A percentile compares a stretch with the other conserved stretches of the same genome.
Evolutionary conservation across 1,140 invertebrate species (phyloP).

Genomic region (Trachymyrmex septentrionalis): DNA sequence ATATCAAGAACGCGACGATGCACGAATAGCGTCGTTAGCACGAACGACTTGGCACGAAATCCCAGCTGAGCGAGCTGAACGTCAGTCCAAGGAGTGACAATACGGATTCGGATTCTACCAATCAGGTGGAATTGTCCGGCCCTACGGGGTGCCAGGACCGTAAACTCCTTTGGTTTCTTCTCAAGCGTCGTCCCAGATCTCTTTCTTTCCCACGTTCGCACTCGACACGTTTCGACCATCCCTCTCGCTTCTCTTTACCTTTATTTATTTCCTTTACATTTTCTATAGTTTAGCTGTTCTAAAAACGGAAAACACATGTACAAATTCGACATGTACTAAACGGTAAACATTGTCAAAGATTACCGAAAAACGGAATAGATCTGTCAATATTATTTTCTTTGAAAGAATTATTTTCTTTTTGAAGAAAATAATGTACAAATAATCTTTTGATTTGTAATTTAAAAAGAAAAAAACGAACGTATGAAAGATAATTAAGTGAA

Average conservation of each 20-base stretch:
- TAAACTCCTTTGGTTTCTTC: conserved; percentile 62
- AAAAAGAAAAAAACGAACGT: not conserved
- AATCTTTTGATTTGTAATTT: not conserved
- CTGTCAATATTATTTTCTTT: not conserved
- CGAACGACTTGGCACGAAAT: conserved; percentile 71
- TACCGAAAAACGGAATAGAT: not conserved
- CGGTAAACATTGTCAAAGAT: conserved; percentile 22
- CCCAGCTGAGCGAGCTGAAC: conserved; percentile 70
- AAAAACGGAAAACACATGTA: not conserved
- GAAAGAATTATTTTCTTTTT: too few relatives aligned
- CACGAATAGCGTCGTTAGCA: conserved; percentile 77
- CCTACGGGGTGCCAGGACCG: conserved; percentile 76
- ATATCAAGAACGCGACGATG: conserved; percentile 72
- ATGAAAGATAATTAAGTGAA: not conserved
- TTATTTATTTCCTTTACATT: not conserved
- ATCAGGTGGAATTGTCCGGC: conserved; percentile 84
- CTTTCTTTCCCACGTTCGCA: conserved; percentile 78
- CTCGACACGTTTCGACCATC: conserved; percentile 52
- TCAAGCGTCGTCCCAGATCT: conserved; percentile 32
- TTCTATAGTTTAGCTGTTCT: not conserved
- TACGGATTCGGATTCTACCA: conserved; percentile 79
- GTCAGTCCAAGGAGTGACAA: conserved; percentile 75
- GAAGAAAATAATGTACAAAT: not conserved
- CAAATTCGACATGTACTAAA: conserved; percentile 8
- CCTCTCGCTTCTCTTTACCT: not conserved